Conservation (phyloP, 2,888 invertebrate species). For the Drosophila pseudotalamancana region DNA sequence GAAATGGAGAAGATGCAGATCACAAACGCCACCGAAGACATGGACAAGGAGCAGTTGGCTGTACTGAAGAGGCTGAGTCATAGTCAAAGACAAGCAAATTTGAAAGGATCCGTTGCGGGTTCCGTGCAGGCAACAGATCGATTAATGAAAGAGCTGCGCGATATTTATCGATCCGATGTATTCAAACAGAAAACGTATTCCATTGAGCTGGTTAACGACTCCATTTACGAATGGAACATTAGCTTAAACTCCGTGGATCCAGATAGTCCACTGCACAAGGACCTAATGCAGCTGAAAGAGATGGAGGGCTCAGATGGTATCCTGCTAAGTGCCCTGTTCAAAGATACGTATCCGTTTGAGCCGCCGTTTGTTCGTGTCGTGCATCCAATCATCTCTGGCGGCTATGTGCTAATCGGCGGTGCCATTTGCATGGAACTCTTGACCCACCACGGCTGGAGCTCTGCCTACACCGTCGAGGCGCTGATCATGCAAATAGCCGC, state of each 20-base stretch:
- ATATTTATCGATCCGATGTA: conserved; percentile 98
- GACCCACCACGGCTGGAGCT: conserved; percentile 99
- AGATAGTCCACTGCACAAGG: conserved; percentile 97
- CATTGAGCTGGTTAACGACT: conserved; percentile 98
- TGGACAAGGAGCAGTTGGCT: conserved; percentile 95
- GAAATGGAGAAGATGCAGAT: conserved; percentile 93
- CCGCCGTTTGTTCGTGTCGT: conserved; percentile 99
- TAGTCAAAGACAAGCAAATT: conserved; percentile 98
- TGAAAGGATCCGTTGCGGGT: conserved; percentile 97
- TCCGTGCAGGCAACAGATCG: conserved; percentile 99
- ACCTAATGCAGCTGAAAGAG: conserved; percentile 95
- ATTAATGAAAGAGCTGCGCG: conserved; percentile 99
- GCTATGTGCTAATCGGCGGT: conserved; percentile 98
- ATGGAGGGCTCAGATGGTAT: conserved; percentile 98
- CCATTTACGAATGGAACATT: conserved; percentile 99
- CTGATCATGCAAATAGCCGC: conserved; percentile 99
- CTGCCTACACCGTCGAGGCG: conserved; percentile 99
- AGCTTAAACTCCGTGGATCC: conserved; percentile 98
- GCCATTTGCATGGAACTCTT: conserved; percentile 99
- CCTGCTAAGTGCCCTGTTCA: conserved; percentile 97
- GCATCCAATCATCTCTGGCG: conserved; percentile 97
- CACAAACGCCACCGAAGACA: conserved; percentile 92
- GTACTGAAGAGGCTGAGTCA: conserved; percentile 97
- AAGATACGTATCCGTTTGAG: conserved; percentile 99
- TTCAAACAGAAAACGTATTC: conserved; percentile 95